Base-by-base conservation (phyloP, 1,140 invertebrate genomes). In the Macrotrachela quadricornifera region DNA sequence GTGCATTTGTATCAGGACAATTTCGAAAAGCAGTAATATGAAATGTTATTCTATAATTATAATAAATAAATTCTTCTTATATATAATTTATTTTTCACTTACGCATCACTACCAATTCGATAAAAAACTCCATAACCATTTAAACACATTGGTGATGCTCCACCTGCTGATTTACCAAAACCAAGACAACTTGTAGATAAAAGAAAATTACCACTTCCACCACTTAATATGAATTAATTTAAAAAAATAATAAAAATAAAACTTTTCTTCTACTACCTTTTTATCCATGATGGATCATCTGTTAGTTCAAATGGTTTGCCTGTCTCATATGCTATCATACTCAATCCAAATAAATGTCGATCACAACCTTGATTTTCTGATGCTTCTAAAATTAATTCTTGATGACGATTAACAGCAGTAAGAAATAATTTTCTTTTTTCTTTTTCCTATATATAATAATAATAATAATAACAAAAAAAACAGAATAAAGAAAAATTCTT, bases 81-180 rank as follows among this genome's bases (percentile, higher is more conserved):
- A 8, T 4, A 30, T 30, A 30, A n/a, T 30, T 2, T 30, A 30
- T 30, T n/a, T 15, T 8, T 8, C 14, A 64, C 63, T 64, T 59
- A 75, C 73, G 60, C 63, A 15, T 72, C 57, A 14, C 64, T 50
- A 55, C 66, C 60, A 40, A 76, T 73, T 38, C 63, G 66, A 60
- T 79, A 79, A 62, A 79, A 79, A 37, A 68, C 58, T 1, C 77
- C 77, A 64, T 78, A 79, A 3, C 77, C 77, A 64, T 79, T 66
- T 39, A 71, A 59, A 14, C 71, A 63, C 76, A 79, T 78, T 13
- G 77, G 75, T 16, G 69, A 67, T n/a, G 77, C 73, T 51, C 72
- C 75, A 4, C 77, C 77, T 50, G 71, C 68, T 43, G 73, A 66
- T 10, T 69, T 62, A 0, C 75, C 74, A 59, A 75, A 79, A 11